Percentiles rank a stretch among this genome's conserved stretches.
Conservation (phyloP, 92 coral and sea anemone species). For the Montipora capitata region DNA sequence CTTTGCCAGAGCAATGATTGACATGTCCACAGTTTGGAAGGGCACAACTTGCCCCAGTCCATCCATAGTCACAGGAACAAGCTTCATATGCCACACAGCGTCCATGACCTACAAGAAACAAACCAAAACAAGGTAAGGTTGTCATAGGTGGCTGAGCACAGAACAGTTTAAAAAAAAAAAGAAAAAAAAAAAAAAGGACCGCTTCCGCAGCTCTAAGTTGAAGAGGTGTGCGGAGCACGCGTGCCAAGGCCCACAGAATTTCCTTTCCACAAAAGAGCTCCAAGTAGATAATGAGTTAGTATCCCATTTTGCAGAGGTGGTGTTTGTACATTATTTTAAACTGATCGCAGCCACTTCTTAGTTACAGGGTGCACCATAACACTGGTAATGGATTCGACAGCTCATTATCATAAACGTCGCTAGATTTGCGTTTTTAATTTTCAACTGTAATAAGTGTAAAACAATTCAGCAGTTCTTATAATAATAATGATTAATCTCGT, state of each 20-base stretch:
- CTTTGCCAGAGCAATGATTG: constrained; percentile 58
- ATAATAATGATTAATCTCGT: no score
- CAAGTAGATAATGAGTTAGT: background rate
- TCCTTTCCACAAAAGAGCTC: background rate
- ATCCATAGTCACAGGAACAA: constrained; percentile 48
- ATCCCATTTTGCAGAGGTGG: background rate
- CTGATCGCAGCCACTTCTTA: background rate
- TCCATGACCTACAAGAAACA: constrained; percentile 39
- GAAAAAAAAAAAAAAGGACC: no score
- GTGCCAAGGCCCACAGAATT: background rate
- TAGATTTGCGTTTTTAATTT: background rate
- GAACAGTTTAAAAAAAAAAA: background rate
- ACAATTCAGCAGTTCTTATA: background rate
- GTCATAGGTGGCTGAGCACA: background rate
- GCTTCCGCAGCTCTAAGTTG: background rate
- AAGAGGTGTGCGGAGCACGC: background rate
- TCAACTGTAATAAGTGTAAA: background rate
- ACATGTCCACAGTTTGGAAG: constrained; percentile 52
- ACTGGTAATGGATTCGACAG: background rate
- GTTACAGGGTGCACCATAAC: background rate
- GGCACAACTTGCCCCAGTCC: constrained; percentile 76
- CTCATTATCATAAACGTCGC: background rate
- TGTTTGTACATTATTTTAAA: background rate
- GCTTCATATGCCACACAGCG: constrained; percentile 49
- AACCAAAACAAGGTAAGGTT: background rate